These are phyloP conservation scores for Idaea aversata DNA, from an alignment of 2,888 invertebrate species.

Conservation along the genomic window DNA sequence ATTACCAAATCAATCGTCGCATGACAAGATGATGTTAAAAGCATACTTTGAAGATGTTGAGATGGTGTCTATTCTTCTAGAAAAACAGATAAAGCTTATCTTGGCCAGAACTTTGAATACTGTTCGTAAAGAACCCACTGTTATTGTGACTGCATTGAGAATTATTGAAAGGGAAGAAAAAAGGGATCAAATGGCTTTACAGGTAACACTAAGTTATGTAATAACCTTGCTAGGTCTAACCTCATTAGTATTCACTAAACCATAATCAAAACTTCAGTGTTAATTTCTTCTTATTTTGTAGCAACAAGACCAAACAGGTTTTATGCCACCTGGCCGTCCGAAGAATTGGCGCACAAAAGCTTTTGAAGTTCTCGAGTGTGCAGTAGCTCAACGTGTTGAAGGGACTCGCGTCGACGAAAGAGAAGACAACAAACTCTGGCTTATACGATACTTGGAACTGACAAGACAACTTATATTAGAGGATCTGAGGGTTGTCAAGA, in stretches of 20 bases:
- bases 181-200: slow-evolving; percentile 92
- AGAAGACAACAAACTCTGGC: slow-evolving; percentile 95
- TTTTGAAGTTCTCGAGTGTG: slow-evolving; percentile 88
- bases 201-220: slow-evolving; percentile 52
- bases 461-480: slow-evolving; percentile 93
- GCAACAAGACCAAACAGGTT: slow-evolving; percentile 90
- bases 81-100: slow-evolving; percentile 95
- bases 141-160: slow-evolving; percentile 96
- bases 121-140: slow-evolving; percentile 95
- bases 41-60: slow-evolving; percentile 98
- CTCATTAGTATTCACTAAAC: too few species aligned
- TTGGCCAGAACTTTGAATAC: slow-evolving; percentile 95
- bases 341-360: slow-evolving; percentile 94
- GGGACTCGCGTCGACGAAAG: slow-evolving; percentile 97
- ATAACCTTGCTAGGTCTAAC: too few species aligned
- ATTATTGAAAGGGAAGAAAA: slow-evolving; percentile 99
- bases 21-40: slow-evolving; percentile 95
- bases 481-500: slow-evolving; percentile 94
- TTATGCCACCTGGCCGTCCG: slow-evolving; percentile 96
- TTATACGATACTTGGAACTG: slow-evolving; percentile 95
- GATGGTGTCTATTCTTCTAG: slow-evolving; percentile 91
- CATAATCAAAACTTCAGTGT: too few species aligned
- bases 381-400: slow-evolving; percentile 92
- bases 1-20: slow-evolving; percentile 92
- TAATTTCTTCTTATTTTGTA: slow-evolving; percentile 40